These are phyloP conservation scores for Taxidea taxus DNA, from an alignment of 2,113 vertebrate genomes.

Conservation along the genomic window DNA sequence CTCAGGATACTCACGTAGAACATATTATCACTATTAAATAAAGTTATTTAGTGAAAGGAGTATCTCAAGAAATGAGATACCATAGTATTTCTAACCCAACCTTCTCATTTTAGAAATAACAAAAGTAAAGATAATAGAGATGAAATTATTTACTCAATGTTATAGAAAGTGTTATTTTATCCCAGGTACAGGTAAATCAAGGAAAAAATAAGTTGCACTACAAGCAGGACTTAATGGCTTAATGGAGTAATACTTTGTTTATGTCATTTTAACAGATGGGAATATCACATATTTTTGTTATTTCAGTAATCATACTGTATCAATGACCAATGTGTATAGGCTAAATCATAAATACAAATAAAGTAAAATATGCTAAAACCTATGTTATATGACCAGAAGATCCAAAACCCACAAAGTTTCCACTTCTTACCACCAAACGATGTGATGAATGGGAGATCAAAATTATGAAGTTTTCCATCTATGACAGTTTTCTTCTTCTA, in stretches of 20 bases:
- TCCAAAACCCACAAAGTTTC: not conserved
- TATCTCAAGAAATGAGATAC: not conserved
- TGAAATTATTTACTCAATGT: not conserved
- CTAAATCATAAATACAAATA: constrained; percentile 13
- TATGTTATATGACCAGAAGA: not conserved
- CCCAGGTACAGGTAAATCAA: not conserved
- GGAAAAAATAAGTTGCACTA: not conserved
- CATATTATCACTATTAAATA: not conserved
- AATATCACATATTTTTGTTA: not conserved
- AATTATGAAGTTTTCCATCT: not conserved
- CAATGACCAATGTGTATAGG: not conserved
- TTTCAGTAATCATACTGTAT: not conserved
- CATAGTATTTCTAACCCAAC: not conserved
- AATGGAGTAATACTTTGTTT: not conserved
- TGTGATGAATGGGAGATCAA: not conserved
- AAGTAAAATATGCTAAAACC: not conserved
- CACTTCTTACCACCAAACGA: not conserved
- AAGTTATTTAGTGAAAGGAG: not conserved
- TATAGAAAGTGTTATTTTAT: not conserved
- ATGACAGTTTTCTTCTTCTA: not conserved
- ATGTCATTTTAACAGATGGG: not conserved
- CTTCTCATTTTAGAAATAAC: not conserved
- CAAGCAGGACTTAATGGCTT: not conserved
- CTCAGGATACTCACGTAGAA: not conserved
- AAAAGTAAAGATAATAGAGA: not conserved